Base-by-base conservation (phyloP, 2,113 vertebrate genomes). In the Macquaria australasica region DNA sequence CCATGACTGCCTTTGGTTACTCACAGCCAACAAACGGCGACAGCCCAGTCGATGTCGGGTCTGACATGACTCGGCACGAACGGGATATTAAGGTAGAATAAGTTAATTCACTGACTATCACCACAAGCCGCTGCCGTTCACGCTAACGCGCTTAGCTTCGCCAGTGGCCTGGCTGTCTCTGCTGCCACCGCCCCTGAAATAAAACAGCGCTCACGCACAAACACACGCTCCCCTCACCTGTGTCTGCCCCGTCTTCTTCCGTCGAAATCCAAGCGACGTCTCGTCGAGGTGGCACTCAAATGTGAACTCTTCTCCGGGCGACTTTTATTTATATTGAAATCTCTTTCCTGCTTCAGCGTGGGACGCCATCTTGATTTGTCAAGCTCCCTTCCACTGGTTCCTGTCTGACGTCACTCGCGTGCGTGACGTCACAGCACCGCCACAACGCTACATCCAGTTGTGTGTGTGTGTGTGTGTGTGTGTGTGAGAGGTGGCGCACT, bases 291-390 rank as follows among this genome's bases (percentile, higher is more conserved):
- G 77, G 55, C 64, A 78, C 70, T 74, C 37, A 37, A 25, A 25
- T 55, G 41, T 21, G 43, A 88, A 70, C 16, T 84, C 23, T 8
- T 59, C 25, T 66, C 39, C 21, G 16, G 53, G 82, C 41, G 64
- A 87, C 82, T 93, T 94, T 95, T 96, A 95, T 80, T 94, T 92
- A 90, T 91, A 88, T 79, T 89, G 86, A 90, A 85, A 89, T 83
- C 91, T 93, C 92, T 94, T 96, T 94, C 94, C 95, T 94, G 94
- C 85, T 95, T 95, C 94, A 91, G 89, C 93, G 95, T 93, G 88
- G 91, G 93, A 92, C 95, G 96, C 96, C 96, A 96, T 96, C 94
- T 96, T 97, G 95, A 87, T 93, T 94, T 90, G 83, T 94, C 91
- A 87, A 86, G 84, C 87, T 90, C 85, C 80, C 91, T 89, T 86